Evolutionary conservation across 1,140 invertebrate genomes (phyloP).

Genomic region (Ericerus pela): DNA sequence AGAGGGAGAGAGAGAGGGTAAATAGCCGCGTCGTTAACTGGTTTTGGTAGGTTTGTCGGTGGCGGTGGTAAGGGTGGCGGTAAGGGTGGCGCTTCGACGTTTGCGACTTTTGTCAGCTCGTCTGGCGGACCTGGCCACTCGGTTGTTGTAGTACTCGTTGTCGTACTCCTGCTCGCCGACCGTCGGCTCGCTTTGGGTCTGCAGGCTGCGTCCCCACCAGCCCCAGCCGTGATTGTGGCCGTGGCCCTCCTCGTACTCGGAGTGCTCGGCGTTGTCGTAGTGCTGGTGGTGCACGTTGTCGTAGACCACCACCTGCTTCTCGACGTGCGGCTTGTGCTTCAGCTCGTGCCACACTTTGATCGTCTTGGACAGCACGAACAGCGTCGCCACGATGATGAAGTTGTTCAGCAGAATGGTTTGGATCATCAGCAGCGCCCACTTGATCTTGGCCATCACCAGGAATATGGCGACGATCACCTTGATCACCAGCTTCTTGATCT

Average conservation of each 20-base stretch:
- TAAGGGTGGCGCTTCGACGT: neutral
- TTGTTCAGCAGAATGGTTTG: constrained; percentile 26
- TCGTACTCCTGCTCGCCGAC: constrained; percentile 16
- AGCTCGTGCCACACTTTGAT: constrained; percentile 25
- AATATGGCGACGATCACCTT: constrained; percentile 25
- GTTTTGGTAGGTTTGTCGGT: too few relatives aligned
- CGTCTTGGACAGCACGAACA: constrained; percentile 24
- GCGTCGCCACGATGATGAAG: constrained; percentile 23
- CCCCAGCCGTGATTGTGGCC: constrained; percentile 20
- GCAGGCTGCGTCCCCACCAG: constrained; percentile 24
- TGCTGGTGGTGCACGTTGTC: constrained; percentile 27
- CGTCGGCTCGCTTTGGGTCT: neutral
- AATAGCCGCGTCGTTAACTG: too few relatives aligned
- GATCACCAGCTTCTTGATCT: constrained; percentile 26
- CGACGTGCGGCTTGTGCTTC: constrained; percentile 14
- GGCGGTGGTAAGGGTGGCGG: too few relatives aligned
- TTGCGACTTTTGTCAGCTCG: neutral
- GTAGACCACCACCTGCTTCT: constrained; percentile 23
- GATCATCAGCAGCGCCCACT: constrained; percentile 25
- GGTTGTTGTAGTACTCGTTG: constrained; percentile 2
- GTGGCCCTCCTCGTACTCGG: constrained; percentile 19
- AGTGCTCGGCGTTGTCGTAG: constrained; percentile 24
- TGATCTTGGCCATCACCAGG: constrained; percentile 26
- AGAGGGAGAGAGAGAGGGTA: too few relatives aligned
- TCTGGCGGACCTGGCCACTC: neutral